phyloP scores from a whole-genome alignment of 2,113 vertebrate genomes.

The Oryzias javanicus region DNA sequence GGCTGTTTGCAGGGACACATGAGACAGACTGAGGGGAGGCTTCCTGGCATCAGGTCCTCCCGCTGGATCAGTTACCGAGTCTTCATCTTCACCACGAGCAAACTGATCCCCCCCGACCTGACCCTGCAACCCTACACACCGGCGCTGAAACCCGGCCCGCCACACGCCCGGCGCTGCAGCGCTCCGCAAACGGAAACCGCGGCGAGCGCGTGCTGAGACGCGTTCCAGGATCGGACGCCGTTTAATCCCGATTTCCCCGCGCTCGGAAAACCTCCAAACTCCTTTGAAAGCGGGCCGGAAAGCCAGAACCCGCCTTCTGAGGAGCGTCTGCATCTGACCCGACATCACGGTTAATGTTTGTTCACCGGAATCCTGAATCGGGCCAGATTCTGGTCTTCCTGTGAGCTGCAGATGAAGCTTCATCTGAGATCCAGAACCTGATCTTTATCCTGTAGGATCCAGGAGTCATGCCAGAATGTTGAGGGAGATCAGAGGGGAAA shows the following conservation, averaged over 20 bases:
- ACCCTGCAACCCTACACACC: slow-evolving; percentile 46
- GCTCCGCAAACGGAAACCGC: slow-evolving; percentile 17
- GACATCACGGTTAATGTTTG: no score
- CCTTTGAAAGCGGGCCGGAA: slow-evolving; percentile 23
- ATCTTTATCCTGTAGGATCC: no score
- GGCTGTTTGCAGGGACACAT: no score
- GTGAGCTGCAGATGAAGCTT: no score
- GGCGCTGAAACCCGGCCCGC: slow-evolving; percentile 9
- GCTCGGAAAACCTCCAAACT: slow-evolving; percentile 37
- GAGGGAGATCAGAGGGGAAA: no score
- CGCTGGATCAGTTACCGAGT: slow-evolving; percentile 45
- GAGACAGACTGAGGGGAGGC: not conserved
- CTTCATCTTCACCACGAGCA: slow-evolving; percentile 44
- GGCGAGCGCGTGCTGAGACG: slow-evolving; percentile 28
- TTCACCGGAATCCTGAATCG: no score
- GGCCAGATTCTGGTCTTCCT: no score
- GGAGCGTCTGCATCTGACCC: no score
- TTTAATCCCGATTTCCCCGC: slow-evolving; percentile 10
- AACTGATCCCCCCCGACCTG: slow-evolving; percentile 51
- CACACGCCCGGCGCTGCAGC: slow-evolving; percentile 4
- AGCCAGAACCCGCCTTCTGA: no score
- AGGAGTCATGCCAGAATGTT: no score
- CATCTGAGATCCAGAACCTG: no score
- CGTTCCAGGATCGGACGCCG: slow-evolving; percentile 32
- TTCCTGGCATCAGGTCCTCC: slow-evolving; percentile 26